Conservation (phyloP, 2,797 vertebrate species). For the Rallus crepitans region DNA sequence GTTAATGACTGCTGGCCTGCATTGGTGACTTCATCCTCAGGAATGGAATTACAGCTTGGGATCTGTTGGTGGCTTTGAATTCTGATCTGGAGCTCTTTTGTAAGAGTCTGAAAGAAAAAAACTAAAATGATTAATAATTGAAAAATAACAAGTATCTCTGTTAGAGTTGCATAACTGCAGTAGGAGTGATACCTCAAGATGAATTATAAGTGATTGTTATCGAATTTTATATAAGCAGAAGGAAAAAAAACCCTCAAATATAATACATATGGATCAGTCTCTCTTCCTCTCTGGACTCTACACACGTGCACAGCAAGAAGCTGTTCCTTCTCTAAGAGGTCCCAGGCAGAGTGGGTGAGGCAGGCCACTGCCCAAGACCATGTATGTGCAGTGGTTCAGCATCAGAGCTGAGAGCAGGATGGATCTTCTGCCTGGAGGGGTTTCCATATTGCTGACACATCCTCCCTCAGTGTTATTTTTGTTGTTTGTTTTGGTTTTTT, state of each 20-base stretch:
- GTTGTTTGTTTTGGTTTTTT: not conserved
- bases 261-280: not conserved
- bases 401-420: not conserved
- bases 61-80: not conserved
- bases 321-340: fast-evolving
- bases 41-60: not conserved
- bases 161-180: not conserved
- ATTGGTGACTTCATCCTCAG: not conserved
- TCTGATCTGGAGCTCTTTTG: not conserved
- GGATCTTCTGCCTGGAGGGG: not conserved
- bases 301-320: not conserved
- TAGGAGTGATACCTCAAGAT: not conserved
- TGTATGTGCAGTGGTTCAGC: not conserved
- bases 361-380: not conserved
- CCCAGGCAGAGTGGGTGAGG: not conserved
- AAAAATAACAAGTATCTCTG: not conserved
- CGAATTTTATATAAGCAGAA: not conserved
- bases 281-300: not conserved
- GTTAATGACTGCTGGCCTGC: not conserved
- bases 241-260: not conserved
- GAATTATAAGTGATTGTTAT: not conserved
- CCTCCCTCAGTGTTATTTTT: not conserved
- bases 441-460: not conserved
- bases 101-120: not conserved
- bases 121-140: no score